Base-by-base conservation (phyloP, 2,113 vertebrate genomes). In the Butastur rufipennis region DNA sequence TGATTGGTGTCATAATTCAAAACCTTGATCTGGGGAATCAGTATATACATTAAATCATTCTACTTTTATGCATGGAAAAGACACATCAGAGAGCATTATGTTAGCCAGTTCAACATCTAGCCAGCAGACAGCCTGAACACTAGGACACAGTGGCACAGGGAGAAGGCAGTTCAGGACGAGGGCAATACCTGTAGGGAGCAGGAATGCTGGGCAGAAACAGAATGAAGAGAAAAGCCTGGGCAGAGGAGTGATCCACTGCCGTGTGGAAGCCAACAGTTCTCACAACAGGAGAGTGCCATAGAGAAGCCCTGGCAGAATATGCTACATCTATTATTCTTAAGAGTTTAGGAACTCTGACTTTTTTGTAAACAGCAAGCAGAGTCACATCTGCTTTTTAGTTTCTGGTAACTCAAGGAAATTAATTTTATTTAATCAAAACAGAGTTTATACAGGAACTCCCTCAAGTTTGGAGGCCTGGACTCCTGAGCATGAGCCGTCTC, bases 251-350 rank as follows among this genome's bases (percentile, higher is more conserved):
- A 71, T 8, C 40, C 61, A 23, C 42, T 73, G 45, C 40, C 52
- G 7, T 5, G 42, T 40, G 50, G 53, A 82, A 63, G 55, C 16
- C 72, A 80, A 19, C 20, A 38, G 38, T 20, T 65, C 26, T n/a
- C 80, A 50, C 45, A 79, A 19, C 6, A 47, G 23, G 22, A 36
- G 0, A 56, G 9, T 40, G 25, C 25, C 0, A 0, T 6, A 59
- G 22, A 61, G 47, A 18, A 94, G 25, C 8, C 9, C 43, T 43
- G 47, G n/a, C 7, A 72, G 21, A 85, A 79, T 1, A 1, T 4
- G 9, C 22, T 47, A 34, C 11, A 1, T 47, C 40, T 42, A 42
- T n/a, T 14, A 7, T 38, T 86, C 63, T 84, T 4, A 67, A 40
- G 40, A 59, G 16, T 43, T 89, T 61, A 48, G 38, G 34, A 91